Percentiles rank a stretch among this genome's conserved stretches.
These are phyloP conservation scores for Phortica okadai DNA, from an alignment of 2,888 invertebrate species.

Conservation along the genomic window DNA sequence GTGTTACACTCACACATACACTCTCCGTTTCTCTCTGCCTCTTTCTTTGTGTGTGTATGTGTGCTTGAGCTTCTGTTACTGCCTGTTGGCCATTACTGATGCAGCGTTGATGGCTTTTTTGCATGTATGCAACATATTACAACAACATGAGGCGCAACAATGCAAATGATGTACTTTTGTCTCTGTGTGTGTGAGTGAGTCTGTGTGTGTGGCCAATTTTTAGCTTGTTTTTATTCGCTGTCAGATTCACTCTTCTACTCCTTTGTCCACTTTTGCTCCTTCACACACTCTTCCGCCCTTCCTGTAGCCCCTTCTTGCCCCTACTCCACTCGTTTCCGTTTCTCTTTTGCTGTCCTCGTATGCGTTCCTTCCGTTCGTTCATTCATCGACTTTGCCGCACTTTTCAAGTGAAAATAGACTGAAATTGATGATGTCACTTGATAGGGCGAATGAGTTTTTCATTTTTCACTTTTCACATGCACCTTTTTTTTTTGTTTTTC, in stretches of 20 bases:
- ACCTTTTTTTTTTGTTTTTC: background rate
- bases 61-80: conserved; percentile 41
- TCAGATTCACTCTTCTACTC: background rate
- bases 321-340: background rate
- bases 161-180: too few species aligned
- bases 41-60: conserved; percentile 24
- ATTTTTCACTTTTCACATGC: conserved; percentile 53
- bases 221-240: conserved; percentile 10
- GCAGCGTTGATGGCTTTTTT: conserved; percentile 62
- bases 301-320: background rate
- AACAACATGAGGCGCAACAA: too few species aligned
- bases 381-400: conserved; percentile 38
- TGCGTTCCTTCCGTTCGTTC: background rate
- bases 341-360: background rate
- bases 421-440: conserved; percentile 73
- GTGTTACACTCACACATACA: background rate
- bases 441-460: conserved; percentile 70
- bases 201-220: background rate
- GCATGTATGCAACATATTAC: conserved; percentile 31
- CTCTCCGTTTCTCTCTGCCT: background rate
- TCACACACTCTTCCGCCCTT: background rate
- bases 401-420: conserved; percentile 61
- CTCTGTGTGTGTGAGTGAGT: background rate
- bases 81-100: conserved; percentile 64
- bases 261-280: background rate